phyloP scores from a whole-genome alignment of 2,888 invertebrate genomes.

The Synergus laeviventris region DNA sequence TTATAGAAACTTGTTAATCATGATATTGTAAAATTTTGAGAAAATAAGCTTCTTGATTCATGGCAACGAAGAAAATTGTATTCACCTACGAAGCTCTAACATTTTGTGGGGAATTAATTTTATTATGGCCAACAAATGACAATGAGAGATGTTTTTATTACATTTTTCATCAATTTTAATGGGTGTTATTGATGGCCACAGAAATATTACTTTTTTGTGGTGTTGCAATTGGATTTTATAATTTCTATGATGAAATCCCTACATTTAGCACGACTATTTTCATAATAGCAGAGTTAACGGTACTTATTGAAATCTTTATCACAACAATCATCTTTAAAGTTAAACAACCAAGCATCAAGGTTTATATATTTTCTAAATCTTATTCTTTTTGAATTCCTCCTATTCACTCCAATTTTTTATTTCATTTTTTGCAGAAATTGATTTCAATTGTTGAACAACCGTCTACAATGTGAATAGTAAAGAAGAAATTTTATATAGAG shows the following conservation, averaged over 20 bases:
- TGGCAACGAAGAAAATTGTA: not conserved
- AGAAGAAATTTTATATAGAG: constrained; percentile 21
- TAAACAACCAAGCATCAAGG: not conserved
- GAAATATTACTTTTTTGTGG: constrained; percentile 5
- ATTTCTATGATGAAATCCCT: not conserved
- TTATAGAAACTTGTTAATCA: no score
- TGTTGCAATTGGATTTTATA: constrained; percentile 7
- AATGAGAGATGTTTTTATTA: not conserved
- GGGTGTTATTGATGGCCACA: not conserved
- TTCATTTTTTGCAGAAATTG: not conserved
- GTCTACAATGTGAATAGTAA: constrained; percentile 2
- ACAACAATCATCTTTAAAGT: constrained; percentile 1
- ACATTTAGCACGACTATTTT: constrained; percentile 4
- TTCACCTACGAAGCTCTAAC: not conserved
- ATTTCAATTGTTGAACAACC: not conserved
- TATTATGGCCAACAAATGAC: constrained; percentile 4
- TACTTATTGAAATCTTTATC: not conserved
- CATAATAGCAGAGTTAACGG: not conserved
- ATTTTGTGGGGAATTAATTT: not conserved
- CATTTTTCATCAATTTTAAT: not conserved
- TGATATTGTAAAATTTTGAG: not conserved
- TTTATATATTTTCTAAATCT: not conserved
- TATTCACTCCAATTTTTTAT: not conserved
- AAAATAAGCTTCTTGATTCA: not conserved
- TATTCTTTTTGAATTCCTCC: not conserved